A percentile compares a stretch with the other conserved stretches of the same genome.
phyloP scores from a whole-genome alignment of 1,140 invertebrate genomes.

The Lordiphosa mommai region DNA sequence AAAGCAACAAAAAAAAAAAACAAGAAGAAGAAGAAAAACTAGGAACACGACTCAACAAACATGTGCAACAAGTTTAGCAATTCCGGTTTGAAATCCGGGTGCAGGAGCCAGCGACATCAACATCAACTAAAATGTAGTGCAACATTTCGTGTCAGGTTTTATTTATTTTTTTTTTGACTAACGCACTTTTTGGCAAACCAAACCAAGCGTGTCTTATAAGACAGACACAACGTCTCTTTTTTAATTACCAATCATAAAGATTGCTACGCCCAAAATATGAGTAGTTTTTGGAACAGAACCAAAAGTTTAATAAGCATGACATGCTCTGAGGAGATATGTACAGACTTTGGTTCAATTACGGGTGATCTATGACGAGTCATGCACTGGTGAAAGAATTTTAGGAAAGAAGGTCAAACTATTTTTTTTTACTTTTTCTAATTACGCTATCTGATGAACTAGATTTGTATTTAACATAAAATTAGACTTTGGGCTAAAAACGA shows the following conservation, averaged over 20 bases:
- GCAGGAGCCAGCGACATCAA: constrained; percentile 40
- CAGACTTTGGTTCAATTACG: constrained; percentile 26
- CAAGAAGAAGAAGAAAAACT: constrained; percentile 25
- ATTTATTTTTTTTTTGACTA: constrained; percentile 46
- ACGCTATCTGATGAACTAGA: constrained; percentile 41
- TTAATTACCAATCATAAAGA: constrained; percentile 67
- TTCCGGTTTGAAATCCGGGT: constrained; percentile 72
- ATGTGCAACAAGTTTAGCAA: constrained; percentile 73
- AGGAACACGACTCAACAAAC: constrained; percentile 52
- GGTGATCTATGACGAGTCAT: constrained; percentile 22
- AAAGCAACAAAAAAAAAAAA: constrained; percentile 36
- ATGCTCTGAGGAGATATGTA: constrained; percentile 2
- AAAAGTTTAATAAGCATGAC: constrained; percentile 73
- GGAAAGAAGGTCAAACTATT: constrained; percentile 18
- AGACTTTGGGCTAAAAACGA: too few species aligned
- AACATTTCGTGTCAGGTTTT: constrained; percentile 57
- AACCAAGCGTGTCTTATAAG: constrained; percentile 53
- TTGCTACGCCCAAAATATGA: constrained; percentile 46
- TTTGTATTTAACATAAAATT: constrained; percentile 6
- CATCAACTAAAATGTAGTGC: constrained; percentile 61
- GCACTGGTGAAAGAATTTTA: constrained; percentile 17
- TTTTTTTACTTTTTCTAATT: constrained; percentile 36
- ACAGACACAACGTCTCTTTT: constrained; percentile 30
- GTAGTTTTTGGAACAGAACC: constrained; percentile 70
- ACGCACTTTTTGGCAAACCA: constrained; percentile 26